These are phyloP conservation scores for Stenopsyche tienmushanensis DNA, from an alignment of 1,140 invertebrate genomes.

Conservation along the genomic window DNA sequence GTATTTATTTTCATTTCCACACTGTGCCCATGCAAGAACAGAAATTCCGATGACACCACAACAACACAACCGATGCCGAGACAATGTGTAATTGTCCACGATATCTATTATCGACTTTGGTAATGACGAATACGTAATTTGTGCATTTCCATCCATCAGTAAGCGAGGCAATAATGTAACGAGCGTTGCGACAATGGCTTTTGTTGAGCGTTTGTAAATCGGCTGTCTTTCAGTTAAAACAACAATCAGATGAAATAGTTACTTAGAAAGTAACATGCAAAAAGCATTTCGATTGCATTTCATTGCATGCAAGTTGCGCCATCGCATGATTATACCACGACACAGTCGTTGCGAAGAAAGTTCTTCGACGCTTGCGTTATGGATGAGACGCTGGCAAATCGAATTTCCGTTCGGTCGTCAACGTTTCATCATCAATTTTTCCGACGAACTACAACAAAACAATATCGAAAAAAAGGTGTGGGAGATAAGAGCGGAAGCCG, in stretches of 20 bases:
- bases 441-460: too few species aligned
- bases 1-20: neutral
- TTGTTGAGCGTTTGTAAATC: conserved; percentile 32
- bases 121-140: conserved; percentile 34
- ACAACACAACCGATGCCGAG: too few species aligned
- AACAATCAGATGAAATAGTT: conserved; percentile 39
- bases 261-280: conserved; percentile 39
- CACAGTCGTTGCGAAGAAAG: neutral
- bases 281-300: conserved; percentile 38
- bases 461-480: too few species aligned
- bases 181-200: conserved; percentile 38
- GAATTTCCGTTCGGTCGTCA: too few species aligned
- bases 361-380: too few species aligned
- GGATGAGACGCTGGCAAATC: too few species aligned
- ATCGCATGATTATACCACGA: neutral
- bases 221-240: conserved; percentile 39
- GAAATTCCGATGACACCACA: too few species aligned
- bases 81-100: too few species aligned
- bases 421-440: too few species aligned
- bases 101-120: too few species aligned
- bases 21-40: too few species aligned
- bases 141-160: conserved; percentile 32
- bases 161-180: conserved; percentile 27
- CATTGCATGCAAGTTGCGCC: conserved; percentile 31
- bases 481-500: too few species aligned